A percentile compares a stretch with the other conserved stretches of the same genome.
Evolutionary conservation across 2,113 vertebrate genomes (phyloP).

Genomic region (Alethe castanea): DNA sequence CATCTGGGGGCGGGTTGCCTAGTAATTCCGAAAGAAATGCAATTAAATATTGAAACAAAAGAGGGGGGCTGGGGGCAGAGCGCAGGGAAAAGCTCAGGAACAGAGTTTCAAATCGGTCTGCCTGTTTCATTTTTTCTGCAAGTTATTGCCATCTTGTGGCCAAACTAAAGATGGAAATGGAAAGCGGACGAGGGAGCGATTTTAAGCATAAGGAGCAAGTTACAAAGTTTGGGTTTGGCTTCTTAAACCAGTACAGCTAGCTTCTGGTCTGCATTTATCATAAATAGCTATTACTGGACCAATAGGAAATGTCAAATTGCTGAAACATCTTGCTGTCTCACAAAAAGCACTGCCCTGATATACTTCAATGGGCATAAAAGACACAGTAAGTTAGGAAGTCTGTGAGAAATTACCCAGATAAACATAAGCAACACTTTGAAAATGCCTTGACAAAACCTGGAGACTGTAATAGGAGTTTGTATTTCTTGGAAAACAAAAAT

Average conservation of each 20-base stretch:
- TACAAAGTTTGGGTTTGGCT: not conserved
- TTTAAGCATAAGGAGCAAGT: not conserved
- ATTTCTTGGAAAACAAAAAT: not conserved
- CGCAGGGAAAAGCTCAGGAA: not conserved
- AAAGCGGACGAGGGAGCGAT: not conserved
- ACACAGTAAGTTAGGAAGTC: not conserved
- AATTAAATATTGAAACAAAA: constrained; percentile 17
- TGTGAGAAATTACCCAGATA: not conserved
- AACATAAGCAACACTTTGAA: not conserved
- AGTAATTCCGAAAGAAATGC: constrained; percentile 49
- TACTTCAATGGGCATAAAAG: not conserved
- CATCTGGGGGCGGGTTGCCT: constrained; percentile 68
- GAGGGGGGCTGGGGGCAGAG: not conserved
- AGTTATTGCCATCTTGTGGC: constrained; percentile 76
- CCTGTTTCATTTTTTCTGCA: constrained; percentile 51
- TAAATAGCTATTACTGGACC: not conserved
- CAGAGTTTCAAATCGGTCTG: not conserved
- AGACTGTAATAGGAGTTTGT: not conserved
- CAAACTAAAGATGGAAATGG: not conserved
- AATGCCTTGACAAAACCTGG: not conserved
- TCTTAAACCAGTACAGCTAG: not conserved
- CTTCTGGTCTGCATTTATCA: not conserved
- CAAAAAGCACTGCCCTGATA: not conserved
- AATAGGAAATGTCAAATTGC: not conserved
- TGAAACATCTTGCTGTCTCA: not conserved